A percentile compares a stretch with the other conserved stretches of the same genome.
Evolutionary conservation across 2,888 invertebrate species (phyloP).

Genomic region (Nomada lathburiana): DNA sequence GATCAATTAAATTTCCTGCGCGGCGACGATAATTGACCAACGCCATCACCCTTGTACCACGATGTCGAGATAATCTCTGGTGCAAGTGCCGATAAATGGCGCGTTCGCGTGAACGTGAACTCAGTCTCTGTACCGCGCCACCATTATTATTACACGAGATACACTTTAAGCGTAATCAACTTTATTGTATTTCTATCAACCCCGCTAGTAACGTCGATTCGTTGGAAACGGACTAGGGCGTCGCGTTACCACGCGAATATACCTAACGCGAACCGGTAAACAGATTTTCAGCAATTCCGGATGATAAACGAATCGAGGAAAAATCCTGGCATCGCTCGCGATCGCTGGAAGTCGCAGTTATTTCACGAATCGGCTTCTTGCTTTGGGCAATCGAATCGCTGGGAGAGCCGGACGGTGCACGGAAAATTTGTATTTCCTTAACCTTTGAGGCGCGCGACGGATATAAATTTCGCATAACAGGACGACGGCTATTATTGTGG

Average conservation of each 20-base stretch:
- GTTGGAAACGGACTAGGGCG: constrained; percentile 25
- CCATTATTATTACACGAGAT: constrained; percentile 75
- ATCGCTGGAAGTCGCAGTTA: constrained; percentile 27
- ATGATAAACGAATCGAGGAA: constrained; percentile 65
- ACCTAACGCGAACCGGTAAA: constrained; percentile 46
- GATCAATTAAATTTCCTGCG: constrained; percentile 74
- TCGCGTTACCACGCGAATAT: constrained; percentile 45
- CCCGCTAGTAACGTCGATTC: constrained; percentile 38
- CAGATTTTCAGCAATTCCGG: constrained; percentile 59
- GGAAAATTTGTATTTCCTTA: not conserved
- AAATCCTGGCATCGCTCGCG: constrained; percentile 41
- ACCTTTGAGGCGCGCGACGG: too few species aligned
- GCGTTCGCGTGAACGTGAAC: constrained; percentile 72
- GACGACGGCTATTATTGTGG: too few species aligned
- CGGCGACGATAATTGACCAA: constrained; percentile 73
- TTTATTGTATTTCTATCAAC: constrained; percentile 60
- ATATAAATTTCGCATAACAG: too few species aligned
- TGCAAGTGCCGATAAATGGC: constrained; percentile 74
- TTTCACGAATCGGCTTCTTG: constrained; percentile 12
- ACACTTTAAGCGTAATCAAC: constrained; percentile 71
- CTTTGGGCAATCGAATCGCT: constrained; percentile 15
- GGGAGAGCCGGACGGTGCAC: not conserved
- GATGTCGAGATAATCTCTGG: constrained; percentile 70
- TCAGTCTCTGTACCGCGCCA: constrained; percentile 57
- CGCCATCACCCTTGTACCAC: constrained; percentile 73